Evolutionary conservation across 2,888 invertebrate genomes (phyloP).

Genomic region (Busseola fusca): DNA sequence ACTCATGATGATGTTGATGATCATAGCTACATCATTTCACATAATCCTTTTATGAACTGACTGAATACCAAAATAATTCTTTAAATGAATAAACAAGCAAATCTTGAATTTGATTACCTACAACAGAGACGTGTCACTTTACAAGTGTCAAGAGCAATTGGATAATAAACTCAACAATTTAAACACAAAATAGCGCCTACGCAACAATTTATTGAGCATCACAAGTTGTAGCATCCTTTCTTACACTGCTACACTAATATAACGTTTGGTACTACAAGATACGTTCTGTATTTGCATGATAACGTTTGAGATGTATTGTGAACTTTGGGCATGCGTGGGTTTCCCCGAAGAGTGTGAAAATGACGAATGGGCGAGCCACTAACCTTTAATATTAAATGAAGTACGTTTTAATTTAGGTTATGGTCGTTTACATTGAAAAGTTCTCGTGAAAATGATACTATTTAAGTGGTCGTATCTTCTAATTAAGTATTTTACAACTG

Average conservation of each 20-base stretch:
- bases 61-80: conserved; percentile 12
- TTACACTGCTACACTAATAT: conserved; percentile 1
- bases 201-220: conserved; percentile 34
- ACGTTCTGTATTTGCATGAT: conserved; percentile 16
- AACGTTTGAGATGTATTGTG: neutral
- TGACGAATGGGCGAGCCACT: conserved; percentile 45
- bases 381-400: conserved; percentile 50
- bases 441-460: conserved; percentile 40
- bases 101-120: conserved; percentile 54
- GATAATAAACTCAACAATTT: conserved; percentile 62
- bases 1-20: neutral
- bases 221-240: conserved; percentile 48
- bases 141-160: conserved; percentile 67
- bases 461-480: conserved; percentile 11
- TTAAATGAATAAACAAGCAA: conserved; percentile 35
- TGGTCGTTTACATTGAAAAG: conserved; percentile 46
- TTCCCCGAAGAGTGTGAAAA: conserved; percentile 39
- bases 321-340: conserved; percentile 37
- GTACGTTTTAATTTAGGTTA: conserved; percentile 59
- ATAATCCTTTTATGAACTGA: neutral
- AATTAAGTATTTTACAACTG: conserved; percentile 27
- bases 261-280: rapidly evolving
- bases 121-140: conserved; percentile 60
- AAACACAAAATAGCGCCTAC: conserved; percentile 62
- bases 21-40: neutral